Conservation (phyloP, 2,888 invertebrate species). For the Ametastegia equiseti region DNA sequence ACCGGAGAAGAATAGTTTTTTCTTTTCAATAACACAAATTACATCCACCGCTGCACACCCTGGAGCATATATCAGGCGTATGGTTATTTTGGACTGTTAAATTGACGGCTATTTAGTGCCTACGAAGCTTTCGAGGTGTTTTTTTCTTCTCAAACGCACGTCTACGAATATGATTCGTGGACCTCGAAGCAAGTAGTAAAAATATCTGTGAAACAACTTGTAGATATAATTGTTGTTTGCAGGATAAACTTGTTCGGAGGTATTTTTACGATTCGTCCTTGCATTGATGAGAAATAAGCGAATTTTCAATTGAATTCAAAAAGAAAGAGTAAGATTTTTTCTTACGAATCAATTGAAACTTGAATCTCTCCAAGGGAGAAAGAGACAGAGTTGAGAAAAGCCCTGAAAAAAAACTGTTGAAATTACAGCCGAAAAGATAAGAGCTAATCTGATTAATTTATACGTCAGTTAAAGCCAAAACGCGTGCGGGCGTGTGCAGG, state of each 20-base stretch:
- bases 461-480: neutral
- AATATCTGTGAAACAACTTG: neutral
- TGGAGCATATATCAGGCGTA: neutral
- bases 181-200: neutral
- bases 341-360: no score
- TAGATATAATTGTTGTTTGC: neutral
- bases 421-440: neutral
- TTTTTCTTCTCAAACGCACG: neutral
- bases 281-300: neutral
- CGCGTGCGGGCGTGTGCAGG: neutral
- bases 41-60: neutral
- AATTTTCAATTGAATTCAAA: neutral
- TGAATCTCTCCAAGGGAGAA: neutral
- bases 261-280: neutral
- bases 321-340: no score
- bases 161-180: neutral
- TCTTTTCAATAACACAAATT: constrained; percentile 5
- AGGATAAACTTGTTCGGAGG: neutral
- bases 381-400: neutral
- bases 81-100: neutral
- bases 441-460: neutral
- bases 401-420: neutral
- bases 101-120: neutral
- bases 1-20: neutral
- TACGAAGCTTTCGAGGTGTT: neutral